These are phyloP conservation scores for Morpho deidamia DNA, from an alignment of 2,888 invertebrate species.

Conservation along the genomic window DNA sequence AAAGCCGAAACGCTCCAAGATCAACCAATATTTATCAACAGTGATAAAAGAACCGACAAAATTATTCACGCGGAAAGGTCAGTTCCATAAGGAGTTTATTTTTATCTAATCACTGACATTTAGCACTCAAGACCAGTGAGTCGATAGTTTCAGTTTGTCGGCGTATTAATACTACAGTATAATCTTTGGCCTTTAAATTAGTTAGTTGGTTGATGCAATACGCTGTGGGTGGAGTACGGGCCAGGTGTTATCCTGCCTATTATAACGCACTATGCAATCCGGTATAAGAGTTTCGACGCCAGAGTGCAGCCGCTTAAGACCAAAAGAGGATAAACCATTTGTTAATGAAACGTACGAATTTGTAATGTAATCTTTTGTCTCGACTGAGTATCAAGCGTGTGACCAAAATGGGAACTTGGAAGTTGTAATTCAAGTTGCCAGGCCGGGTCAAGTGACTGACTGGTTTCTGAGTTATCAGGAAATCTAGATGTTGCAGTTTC, in stretches of 20 bases:
- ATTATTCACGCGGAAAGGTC: constrained; percentile 24
- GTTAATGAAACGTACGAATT: constrained; percentile 31
- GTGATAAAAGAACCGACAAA: constrained; percentile 21
- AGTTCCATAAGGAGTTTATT: constrained; percentile 22
- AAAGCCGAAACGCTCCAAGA: constrained; percentile 2
- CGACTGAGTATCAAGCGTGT: constrained; percentile 34
- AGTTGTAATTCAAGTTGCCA: constrained; percentile 36
- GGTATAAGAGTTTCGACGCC: constrained; percentile 25
- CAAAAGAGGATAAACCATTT: constrained; percentile 19
- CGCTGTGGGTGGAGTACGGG: constrained; percentile 24
- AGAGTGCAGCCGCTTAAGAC: constrained; percentile 7
- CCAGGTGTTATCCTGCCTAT: constrained; percentile 64
- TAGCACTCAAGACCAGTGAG: constrained; percentile 17
- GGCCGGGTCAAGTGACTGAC: constrained; percentile 23
- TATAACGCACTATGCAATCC: constrained; percentile 49
- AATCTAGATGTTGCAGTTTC: neutral
- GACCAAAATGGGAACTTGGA: constrained; percentile 39
- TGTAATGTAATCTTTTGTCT: constrained; percentile 39
- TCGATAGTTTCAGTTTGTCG: constrained; percentile 2
- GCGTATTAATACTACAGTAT: constrained; percentile 11
- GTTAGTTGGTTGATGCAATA: constrained; percentile 10
- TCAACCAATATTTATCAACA: constrained; percentile 18
- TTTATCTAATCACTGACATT: constrained; percentile 27
- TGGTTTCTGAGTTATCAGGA: constrained; percentile 10
- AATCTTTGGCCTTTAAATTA: constrained; percentile 17